Evolutionary conservation across 2,888 invertebrate species (phyloP).

Genomic region (Escarpia spicata): DNA sequence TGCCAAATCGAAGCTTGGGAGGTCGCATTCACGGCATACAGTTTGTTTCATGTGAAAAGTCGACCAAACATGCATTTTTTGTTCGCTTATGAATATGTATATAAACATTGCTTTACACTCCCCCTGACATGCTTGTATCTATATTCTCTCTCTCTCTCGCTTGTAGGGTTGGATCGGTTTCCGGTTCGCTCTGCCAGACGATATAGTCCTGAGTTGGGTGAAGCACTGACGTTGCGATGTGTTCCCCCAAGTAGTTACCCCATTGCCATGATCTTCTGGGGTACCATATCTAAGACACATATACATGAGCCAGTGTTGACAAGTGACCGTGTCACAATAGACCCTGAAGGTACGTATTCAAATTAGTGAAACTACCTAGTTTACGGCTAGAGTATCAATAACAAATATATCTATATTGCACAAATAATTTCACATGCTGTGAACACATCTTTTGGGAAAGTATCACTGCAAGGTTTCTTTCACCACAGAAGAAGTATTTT

Average conservation of each 20-base stretch:
- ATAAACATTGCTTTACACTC: too few relatives aligned
- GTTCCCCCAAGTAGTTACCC: conserved; percentile 81
- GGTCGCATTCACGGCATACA: too few relatives aligned
- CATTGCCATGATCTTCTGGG: conserved; percentile 93
- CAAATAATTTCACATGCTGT: too few relatives aligned
- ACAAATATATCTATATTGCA: background rate
- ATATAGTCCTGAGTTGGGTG: background rate
- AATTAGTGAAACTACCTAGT: background rate
- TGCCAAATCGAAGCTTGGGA: too few relatives aligned
- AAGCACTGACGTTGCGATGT: background rate
- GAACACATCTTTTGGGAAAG: too few relatives aligned
- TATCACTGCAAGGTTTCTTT: too few relatives aligned
- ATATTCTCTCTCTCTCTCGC: background rate
- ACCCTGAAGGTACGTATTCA: conserved; percentile 77
- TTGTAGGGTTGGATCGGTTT: background rate
- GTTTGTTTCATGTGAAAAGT: too few relatives aligned
- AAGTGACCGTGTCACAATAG: conserved; percentile 89
- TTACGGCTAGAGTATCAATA: background rate
- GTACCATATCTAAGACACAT: conserved; percentile 74
- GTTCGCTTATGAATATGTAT: too few relatives aligned
- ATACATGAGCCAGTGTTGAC: conserved; percentile 54
- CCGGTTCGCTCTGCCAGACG: background rate
- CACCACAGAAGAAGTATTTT: too few relatives aligned
- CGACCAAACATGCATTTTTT: too few relatives aligned
- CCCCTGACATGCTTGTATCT: background rate